Evolutionary conservation across 1,140 invertebrate species (phyloP).

Genomic region (Tetragnatha versicolor): DNA sequence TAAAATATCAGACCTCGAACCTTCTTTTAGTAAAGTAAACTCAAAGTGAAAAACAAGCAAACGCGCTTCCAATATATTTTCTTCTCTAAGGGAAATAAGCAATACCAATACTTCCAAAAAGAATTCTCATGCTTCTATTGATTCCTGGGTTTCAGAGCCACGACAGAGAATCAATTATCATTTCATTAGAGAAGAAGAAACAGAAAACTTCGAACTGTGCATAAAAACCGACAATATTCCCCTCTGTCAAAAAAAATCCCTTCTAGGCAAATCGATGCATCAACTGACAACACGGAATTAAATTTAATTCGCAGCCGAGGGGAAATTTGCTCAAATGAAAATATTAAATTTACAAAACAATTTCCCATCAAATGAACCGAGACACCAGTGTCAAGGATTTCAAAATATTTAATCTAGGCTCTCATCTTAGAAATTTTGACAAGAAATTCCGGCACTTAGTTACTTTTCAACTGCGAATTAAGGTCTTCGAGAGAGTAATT

Average conservation of each 20-base stretch:
- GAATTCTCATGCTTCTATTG: conserved; percentile 12
- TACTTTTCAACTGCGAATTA: neutral
- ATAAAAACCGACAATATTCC: neutral
- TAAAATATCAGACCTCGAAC: too few species aligned
- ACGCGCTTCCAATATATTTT: too few species aligned
- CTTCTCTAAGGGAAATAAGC: too few species aligned
- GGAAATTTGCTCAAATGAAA: conserved; percentile 34
- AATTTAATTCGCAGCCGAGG: conserved; percentile 16
- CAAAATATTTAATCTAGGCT: conserved; percentile 24
- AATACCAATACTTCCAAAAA: too few species aligned
- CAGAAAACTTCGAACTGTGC: neutral
- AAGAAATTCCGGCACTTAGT: conserved; percentile 9
- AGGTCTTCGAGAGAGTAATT: neutral
- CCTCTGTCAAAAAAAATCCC: neutral
- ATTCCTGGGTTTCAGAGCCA: neutral
- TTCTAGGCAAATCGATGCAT: neutral
- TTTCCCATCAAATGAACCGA: conserved; percentile 21
- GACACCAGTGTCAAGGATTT: conserved; percentile 12
- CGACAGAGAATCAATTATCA: conserved; percentile 35
- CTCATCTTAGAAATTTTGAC: conserved; percentile 4
- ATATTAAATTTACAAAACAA: conserved; percentile 45
- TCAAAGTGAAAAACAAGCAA: too few species aligned
- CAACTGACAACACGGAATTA: conserved; percentile 2
- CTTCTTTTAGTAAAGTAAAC: too few species aligned
- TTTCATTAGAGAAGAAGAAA: conserved; percentile 23